phyloP scores from a whole-genome alignment of 2,797 vertebrate genomes.

The Clarias laeviceps region DNA sequence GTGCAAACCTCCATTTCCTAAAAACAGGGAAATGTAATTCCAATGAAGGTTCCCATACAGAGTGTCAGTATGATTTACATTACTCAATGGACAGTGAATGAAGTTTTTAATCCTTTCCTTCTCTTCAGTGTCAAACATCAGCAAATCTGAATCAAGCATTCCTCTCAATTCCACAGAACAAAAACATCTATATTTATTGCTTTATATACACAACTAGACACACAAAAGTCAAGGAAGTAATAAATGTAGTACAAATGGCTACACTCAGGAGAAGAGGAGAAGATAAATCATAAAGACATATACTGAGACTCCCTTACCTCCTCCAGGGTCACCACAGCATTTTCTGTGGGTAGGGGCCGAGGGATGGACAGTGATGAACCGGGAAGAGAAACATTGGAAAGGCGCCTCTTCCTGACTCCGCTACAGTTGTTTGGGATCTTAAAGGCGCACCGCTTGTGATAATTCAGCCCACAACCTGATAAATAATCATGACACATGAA shows the following conservation, averaged over 20 bases:
- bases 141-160: not conserved
- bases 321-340: slow-evolving; percentile 78
- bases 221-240: not conserved
- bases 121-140: not conserved
- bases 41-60: not conserved
- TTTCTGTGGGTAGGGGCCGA: slow-evolving; percentile 81
- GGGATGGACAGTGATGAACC: slow-evolving; percentile 87
- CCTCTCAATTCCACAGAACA: not conserved
- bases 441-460: slow-evolving; percentile 97
- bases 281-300: not conserved
- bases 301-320: slow-evolving; percentile 77
- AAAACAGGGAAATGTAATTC: slow-evolving; percentile 11
- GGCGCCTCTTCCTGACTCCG: slow-evolving; percentile 88
- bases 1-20: not conserved
- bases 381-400: slow-evolving; percentile 93
- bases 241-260: not conserved
- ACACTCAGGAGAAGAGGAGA: not conserved
- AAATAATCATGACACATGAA: slow-evolving; percentile 20
- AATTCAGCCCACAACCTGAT: slow-evolving; percentile 94
- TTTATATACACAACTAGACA: slow-evolving; percentile 9
- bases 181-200: slow-evolving; percentile 8
- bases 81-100: not conserved
- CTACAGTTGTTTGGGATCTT: slow-evolving; percentile 98
- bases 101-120: not conserved
- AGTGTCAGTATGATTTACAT: slow-evolving; percentile 4